Evolutionary conservation across 2,888 invertebrate genomes (phyloP).

Genomic region (Tipula lateralis): DNA sequence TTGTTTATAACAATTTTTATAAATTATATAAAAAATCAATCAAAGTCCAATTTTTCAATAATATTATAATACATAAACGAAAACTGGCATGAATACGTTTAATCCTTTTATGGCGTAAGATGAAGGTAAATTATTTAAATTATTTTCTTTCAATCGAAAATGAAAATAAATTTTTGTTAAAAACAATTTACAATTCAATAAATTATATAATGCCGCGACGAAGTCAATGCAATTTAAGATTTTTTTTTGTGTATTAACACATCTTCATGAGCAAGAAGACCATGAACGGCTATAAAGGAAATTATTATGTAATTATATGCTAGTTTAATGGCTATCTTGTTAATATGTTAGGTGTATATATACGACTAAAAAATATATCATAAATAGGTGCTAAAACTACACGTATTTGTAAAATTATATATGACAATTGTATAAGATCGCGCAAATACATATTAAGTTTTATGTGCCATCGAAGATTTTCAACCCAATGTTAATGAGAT

Average conservation of each 20-base stretch:
- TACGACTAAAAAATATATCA: not conserved
- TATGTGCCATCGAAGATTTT: not conserved
- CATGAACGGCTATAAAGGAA: not conserved
- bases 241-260: not conserved
- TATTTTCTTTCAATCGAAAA: slow-evolving; percentile 1
- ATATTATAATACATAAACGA: not conserved
- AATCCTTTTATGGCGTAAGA: not conserved
- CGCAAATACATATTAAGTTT: not conserved
- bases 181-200: not conserved
- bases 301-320: slow-evolving; percentile 1
- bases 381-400: not conserved
- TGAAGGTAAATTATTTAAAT: not conserved
- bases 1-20: not conserved
- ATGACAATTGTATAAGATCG: not conserved
- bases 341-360: not conserved
- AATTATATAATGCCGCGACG: not conserved
- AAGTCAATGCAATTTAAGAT: not conserved
- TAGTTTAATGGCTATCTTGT: not conserved
- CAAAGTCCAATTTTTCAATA: not conserved
- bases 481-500: not conserved
- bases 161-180: not conserved
- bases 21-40: not conserved
- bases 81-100: not conserved
- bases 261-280: not conserved
- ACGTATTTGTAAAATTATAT: not conserved